Evolutionary conservation across 1,140 invertebrate genomes (phyloP), one percentile per base, ranked within the genome.

Genomic region (Drosophila kepulauana): DNA sequence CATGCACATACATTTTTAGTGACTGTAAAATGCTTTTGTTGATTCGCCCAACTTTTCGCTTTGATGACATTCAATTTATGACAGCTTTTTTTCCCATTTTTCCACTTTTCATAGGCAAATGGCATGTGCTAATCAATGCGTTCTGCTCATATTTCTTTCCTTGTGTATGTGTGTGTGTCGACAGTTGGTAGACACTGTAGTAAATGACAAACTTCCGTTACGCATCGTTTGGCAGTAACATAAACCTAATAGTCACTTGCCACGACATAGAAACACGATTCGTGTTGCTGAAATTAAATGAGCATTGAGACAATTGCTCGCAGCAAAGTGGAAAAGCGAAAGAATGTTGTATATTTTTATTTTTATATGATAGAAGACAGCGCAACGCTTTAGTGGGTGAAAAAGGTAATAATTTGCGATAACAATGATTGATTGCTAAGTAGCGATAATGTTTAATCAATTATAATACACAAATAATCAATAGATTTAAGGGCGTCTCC

Each of bases 91-190:
- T 33, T 33, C 7, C 7, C 8, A 38, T 38, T 38, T 82, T 88
- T 61, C 20, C 20, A 25, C 20, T 0, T 25, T 78, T 84, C 73
- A 89, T 87, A 89, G 84, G 70, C 85, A 89, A 87, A 87, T 87
- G 85, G 59, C 84, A 89, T 70, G 84, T 77, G 77, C 80, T 87
- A 87, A 87, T 87, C 85, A 89, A 88, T 87, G 77, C 58, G 79
- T 69, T 51, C 66, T 87, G 49, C 20, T 57, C 33, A 16, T 49
- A 48, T 57, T 57, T 69, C 49, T 7, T 10, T 30, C n/a, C 20
- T 33, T 4, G 3, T 33, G 1, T 33, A 5, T 5, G 33, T 7
- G 33, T 8, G 28, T 30, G 6, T 13, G 15, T 52, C 20, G 20
- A 33, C 51, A 5, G 8, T 16, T 41, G n/a, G 4, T 33, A 25